Conservation (phyloP, 2,888 invertebrate genomes). For the Oligia strigilis region DNA sequence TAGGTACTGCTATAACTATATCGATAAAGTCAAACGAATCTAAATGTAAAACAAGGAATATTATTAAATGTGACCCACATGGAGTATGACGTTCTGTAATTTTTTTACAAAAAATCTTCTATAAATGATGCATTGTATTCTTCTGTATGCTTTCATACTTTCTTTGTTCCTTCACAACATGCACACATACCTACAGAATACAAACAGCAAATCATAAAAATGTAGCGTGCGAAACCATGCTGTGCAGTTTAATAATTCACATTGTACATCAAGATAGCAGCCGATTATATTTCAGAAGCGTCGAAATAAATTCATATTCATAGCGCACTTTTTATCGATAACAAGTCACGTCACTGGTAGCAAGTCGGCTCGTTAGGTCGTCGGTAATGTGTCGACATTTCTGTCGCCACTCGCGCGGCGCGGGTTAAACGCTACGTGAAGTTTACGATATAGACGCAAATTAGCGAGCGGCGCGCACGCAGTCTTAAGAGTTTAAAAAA, state of each 20-base stretch:
- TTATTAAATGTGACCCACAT: not conserved
- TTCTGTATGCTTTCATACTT: constrained; percentile 20
- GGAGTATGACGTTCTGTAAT: not conserved
- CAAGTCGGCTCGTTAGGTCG: constrained; percentile 77
- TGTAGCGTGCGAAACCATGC: constrained; percentile 68
- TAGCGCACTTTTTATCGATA: constrained; percentile 70
- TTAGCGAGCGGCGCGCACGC: constrained; percentile 67
- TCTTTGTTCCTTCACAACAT: constrained; percentile 38
- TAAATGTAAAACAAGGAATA: not conserved
- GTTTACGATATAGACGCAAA: constrained; percentile 75
- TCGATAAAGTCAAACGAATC: not conserved
- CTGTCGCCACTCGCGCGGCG: constrained; percentile 73
- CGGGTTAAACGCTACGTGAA: constrained; percentile 66
- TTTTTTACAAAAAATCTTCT: not conserved
- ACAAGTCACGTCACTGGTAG: constrained; percentile 72
- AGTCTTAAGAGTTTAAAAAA: constrained; percentile 48
- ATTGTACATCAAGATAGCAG: constrained; percentile 67
- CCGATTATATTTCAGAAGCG: constrained; percentile 68
- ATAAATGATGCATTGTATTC: not conserved
- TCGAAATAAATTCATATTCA: constrained; percentile 73
- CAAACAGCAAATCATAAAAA: constrained; percentile 64
- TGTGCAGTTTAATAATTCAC: constrained; percentile 69
- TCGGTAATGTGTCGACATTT: constrained; percentile 80
- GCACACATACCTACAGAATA: constrained; percentile 22
- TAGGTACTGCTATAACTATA: not conserved